These are phyloP conservation scores for Dicaeum eximium DNA, from an alignment of 2,113 vertebrate genomes.

Conservation along the genomic window DNA sequence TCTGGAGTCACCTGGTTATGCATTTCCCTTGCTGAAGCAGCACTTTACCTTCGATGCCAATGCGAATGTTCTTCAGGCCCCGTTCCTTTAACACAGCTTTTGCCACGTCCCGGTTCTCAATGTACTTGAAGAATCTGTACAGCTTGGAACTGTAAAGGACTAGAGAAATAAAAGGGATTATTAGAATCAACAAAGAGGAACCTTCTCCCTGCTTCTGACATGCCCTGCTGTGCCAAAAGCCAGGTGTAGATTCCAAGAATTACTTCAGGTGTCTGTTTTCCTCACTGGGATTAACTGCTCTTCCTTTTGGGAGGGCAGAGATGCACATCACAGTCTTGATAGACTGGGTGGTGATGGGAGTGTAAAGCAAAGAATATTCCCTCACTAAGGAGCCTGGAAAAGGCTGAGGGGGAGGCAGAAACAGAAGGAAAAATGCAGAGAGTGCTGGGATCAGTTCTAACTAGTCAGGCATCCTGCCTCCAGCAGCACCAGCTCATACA, in stretches of 20 bases:
- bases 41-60: constrained; percentile 80
- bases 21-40: background rate
- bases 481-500: background rate
- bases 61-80: constrained; percentile 83
- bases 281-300: background rate
- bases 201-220: background rate
- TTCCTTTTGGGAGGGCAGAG: background rate
- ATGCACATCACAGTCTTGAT: background rate
- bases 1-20: background rate
- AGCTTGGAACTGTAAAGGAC: constrained; percentile 85
- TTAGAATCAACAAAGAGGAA: background rate
- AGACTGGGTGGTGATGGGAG: background rate
- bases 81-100: constrained; percentile 80
- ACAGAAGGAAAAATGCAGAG: background rate
- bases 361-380: background rate
- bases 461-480: background rate
- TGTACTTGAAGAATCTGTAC: constrained; percentile 86
- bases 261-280: background rate
- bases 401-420: background rate
- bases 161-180: background rate
- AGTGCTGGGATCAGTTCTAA: background rate
- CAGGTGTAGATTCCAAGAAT: background rate
- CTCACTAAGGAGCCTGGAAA: background rate
- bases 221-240: background rate
- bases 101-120: constrained; percentile 81